phyloP scores from a whole-genome alignment of 2,797 vertebrate species.

The Characodon lateralis region DNA sequence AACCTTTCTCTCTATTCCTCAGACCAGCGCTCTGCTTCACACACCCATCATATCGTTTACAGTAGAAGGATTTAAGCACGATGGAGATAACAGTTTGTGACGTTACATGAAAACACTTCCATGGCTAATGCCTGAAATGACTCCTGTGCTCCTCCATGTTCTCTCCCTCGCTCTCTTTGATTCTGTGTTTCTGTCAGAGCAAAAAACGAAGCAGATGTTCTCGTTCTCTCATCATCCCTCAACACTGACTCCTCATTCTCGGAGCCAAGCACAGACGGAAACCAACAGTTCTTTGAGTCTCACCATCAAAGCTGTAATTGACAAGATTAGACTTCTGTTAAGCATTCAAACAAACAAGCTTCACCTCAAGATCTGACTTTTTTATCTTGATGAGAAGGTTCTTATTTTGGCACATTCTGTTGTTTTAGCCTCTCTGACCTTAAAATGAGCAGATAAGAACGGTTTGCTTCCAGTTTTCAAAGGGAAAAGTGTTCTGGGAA shows the following conservation, averaged over 20 bases:
- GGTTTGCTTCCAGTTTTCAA: constrained; percentile 74
- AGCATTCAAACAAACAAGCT: constrained; percentile 66
- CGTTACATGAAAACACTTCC: constrained; percentile 68
- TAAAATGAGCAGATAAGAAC: constrained; percentile 65
- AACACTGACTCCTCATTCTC: constrained; percentile 42
- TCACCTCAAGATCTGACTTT: constrained; percentile 46
- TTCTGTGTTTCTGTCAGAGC: constrained; percentile 55
- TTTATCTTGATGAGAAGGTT: constrained; percentile 37
- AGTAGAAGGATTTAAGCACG: constrained; percentile 37
- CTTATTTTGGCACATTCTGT: constrained; percentile 37
- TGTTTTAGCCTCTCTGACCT: constrained; percentile 59
- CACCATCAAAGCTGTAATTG: constrained; percentile 50
- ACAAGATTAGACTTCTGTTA: constrained; percentile 54
- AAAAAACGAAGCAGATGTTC: constrained; percentile 54
- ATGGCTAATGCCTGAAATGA: constrained; percentile 39
- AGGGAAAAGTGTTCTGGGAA: constrained; percentile 75
- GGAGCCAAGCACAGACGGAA: constrained; percentile 23
- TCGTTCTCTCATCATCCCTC: constrained; percentile 24
- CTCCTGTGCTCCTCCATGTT: constrained; percentile 18
- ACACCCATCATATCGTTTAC: constrained; percentile 24
- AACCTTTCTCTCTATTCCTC: constrained; percentile 20
- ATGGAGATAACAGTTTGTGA: constrained; percentile 63
- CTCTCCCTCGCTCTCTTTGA: constrained; percentile 34
- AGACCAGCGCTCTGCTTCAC: background rate
- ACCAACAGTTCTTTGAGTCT: constrained; percentile 21